Conservation (phyloP, 2,797 vertebrate species). For the Cossypha polioptera region DNA sequence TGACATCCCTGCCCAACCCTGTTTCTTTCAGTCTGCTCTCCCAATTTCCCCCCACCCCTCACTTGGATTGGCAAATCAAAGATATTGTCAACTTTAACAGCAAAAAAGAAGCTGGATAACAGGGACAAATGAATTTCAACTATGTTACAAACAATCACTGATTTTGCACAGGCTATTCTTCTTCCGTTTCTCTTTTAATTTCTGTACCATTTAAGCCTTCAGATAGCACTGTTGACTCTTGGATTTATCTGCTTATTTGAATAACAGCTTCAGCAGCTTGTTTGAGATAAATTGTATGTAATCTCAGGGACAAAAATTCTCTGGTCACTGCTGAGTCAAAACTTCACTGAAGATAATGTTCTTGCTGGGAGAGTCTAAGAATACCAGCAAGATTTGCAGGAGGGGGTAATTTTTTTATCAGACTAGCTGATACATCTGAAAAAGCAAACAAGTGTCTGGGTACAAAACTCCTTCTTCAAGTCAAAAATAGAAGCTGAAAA, state of each 20-base stretch:
- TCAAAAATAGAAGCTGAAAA: conserved; percentile 49
- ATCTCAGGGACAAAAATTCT: conserved; percentile 39
- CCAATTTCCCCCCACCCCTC: rapidly evolving
- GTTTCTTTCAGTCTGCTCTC: background rate
- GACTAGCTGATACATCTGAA: conserved; percentile 4
- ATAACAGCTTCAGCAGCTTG: background rate
- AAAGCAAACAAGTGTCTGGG: conserved; percentile 18
- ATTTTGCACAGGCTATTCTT: background rate
- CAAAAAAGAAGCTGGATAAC: background rate
- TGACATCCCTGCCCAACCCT: background rate
- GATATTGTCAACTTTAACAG: background rate
- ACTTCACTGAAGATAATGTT: conserved; percentile 40
- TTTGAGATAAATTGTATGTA: conserved; percentile 14
- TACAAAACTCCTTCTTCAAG: conserved; percentile 8
- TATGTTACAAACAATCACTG: background rate
- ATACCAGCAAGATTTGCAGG: background rate
- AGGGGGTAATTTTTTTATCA: conserved; percentile 29
- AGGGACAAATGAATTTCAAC: background rate
- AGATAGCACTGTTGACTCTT: background rate
- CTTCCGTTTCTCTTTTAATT: background rate
- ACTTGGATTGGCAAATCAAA: background rate
- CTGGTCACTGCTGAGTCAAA: conserved; percentile 40
- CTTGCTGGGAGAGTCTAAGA: conserved; percentile 10
- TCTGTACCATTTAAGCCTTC: background rate
- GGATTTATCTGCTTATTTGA: background rate